phyloP scores from a whole-genome alignment of 2,888 invertebrate genomes.

The Pyrocoelia pectoralis region DNA sequence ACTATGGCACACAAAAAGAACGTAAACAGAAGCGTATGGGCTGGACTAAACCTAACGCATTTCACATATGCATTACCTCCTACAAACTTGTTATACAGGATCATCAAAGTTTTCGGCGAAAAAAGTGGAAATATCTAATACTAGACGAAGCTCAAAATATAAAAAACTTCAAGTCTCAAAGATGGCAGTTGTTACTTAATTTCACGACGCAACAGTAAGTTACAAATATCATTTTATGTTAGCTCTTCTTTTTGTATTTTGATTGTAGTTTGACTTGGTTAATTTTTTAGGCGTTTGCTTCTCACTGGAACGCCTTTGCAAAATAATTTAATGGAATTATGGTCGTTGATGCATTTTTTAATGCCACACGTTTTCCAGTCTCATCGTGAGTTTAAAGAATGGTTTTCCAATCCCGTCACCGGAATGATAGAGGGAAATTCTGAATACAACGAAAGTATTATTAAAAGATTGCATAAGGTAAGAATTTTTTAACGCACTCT shows the following conservation, averaged over 20 bases:
- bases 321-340: constrained; percentile 95
- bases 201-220: constrained; percentile 89
- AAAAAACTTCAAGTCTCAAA: constrained; percentile 98
- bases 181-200: constrained; percentile 96
- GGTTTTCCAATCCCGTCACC: constrained; percentile 98
- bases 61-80: constrained; percentile 97
- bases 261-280: constrained; percentile 30
- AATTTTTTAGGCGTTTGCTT: constrained; percentile 75
- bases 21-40: constrained; percentile 89
- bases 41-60: constrained; percentile 99
- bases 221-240: constrained; percentile 24
- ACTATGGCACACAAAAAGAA: constrained; percentile 97
- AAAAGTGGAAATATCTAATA: constrained; percentile 98
- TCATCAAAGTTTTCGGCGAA: constrained; percentile 95
- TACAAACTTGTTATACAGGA: constrained; percentile 99
- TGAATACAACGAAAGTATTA: constrained; percentile 90
- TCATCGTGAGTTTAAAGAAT: constrained; percentile 95
- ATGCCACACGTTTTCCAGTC: constrained; percentile 98
- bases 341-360: constrained; percentile 98
- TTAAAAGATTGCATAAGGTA: constrained; percentile 89
- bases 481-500: constrained; percentile 37
- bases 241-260: constrained; percentile 29
- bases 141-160: constrained; percentile 99
- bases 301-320: constrained; percentile 96
- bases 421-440: constrained; percentile 95